These are phyloP conservation scores for Marcusenius ussheri DNA, from an alignment of 2,113 vertebrate species.

Conservation along the genomic window DNA sequence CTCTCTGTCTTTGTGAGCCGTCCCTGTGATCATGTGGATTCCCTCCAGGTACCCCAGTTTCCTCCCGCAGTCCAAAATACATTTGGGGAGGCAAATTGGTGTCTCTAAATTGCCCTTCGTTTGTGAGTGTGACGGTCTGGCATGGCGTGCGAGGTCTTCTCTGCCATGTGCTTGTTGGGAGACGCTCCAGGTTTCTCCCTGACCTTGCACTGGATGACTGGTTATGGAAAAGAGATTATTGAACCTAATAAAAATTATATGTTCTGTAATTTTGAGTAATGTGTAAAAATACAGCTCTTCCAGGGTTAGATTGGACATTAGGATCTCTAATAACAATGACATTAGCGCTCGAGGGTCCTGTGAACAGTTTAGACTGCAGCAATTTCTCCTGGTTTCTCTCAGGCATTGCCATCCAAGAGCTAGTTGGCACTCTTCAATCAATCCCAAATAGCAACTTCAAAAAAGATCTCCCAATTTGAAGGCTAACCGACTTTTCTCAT, in stretches of 20 bases:
- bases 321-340: background rate
- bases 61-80: background rate
- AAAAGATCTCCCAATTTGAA: background rate
- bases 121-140: background rate
- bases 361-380: background rate
- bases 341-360: background rate
- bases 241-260: background rate
- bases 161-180: background rate
- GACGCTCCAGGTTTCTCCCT: background rate
- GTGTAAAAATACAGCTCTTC: background rate
- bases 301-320: background rate
- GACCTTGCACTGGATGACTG: background rate
- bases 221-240: background rate
- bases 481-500: background rate
- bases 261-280: background rate
- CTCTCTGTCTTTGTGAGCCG: background rate
- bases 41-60: background rate
- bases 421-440: background rate
- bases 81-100: background rate
- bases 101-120: background rate
- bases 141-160: background rate
- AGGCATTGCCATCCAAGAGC: background rate
- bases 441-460: background rate
- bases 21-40: background rate
- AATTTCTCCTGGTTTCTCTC: background rate